Evolutionary conservation across 2,113 vertebrate genomes (phyloP), one percentile per base, ranked within the genome.

Genomic region (Charadrius vociferus): DNA sequence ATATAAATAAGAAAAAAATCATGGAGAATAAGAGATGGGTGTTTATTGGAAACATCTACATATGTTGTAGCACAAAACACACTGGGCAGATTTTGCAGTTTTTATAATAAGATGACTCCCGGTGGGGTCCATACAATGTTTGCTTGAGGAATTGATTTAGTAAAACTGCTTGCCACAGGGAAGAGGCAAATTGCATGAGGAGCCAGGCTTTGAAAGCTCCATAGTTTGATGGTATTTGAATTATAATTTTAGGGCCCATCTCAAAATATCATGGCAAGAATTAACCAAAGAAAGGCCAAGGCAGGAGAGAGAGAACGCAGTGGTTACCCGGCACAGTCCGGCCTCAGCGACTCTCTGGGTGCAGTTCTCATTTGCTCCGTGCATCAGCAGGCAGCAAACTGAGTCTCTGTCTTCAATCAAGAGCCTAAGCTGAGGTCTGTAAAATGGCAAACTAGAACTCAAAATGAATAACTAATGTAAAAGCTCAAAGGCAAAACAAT

Each of bases 321-420:
- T 37, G 67, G 39, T 85, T 55, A 53, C 67, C 47, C 22, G 1
- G 56, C 53, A 80, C 37, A 81, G 78, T 22, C 67, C 0, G 0
- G 77, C 43, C 41, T 71, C 78, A 86, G 75, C 8, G 14, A 50
- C 32, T 83, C 27, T 95, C 72, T 81, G 61, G 36, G 36, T 59
- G 39, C 27, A 68, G 68, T 32, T 93, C 72, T 83, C 79, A 78
- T 92, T 90, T 81, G 89, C 82, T 95, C 87, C 59, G 15, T 52
- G 86, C 81, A 93, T 45, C 70, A 93, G 71, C 88, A 93, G 79
- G 88, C 75, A 95, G 89, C 73, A 95, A 95, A 95, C 88, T 62
- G 55, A 93, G 58, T 34, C 81, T 95, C 93, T 97, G 95, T 92
- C 84, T 97, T 86, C 84, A 95, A 96, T 93, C 94, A 94, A 95